phyloP scores from a whole-genome alignment of 2,888 invertebrate species.

The Acholoe squamosa region DNA sequence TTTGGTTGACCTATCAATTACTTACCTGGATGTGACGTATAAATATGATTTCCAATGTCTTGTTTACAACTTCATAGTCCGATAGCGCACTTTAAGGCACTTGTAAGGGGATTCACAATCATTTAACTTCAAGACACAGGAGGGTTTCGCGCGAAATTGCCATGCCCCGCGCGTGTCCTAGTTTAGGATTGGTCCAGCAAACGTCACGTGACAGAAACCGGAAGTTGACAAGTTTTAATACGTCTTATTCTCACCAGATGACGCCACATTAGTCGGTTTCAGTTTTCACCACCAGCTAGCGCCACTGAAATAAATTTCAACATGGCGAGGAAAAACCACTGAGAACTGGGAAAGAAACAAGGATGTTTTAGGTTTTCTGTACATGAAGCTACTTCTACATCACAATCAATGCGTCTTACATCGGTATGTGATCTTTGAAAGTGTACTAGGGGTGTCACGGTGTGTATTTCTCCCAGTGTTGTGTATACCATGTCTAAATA shows the following conservation, averaged over 20 bases:
- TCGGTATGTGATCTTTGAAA: too few species aligned
- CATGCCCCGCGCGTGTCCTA: neutral
- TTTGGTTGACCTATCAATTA: neutral
- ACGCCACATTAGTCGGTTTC: neutral
- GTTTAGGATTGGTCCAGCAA: neutral
- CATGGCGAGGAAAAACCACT: neutral
- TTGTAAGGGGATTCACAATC: neutral
- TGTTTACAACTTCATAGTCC: neutral
- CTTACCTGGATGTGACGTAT: neutral
- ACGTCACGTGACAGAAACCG: conserved; percentile 4
- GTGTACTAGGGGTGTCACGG: too few species aligned
- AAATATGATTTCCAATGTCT: neutral
- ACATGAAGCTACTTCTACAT: too few species aligned
- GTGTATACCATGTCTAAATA: too few species aligned
- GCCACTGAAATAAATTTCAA: neutral
- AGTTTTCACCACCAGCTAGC: neutral
- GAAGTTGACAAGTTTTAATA: conserved; percentile 18
- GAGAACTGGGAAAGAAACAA: neutral
- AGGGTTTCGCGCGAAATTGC: conserved; percentile 40
- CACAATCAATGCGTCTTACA: too few species aligned
- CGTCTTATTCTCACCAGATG: neutral
- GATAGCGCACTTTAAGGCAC: neutral
- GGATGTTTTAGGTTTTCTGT: neutral
- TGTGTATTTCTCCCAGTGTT: too few species aligned
- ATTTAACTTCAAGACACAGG: conserved; percentile 17